Evolutionary conservation across 2,797 vertebrate genomes (phyloP).

Genomic region (Clarias platycephalus): DNA sequence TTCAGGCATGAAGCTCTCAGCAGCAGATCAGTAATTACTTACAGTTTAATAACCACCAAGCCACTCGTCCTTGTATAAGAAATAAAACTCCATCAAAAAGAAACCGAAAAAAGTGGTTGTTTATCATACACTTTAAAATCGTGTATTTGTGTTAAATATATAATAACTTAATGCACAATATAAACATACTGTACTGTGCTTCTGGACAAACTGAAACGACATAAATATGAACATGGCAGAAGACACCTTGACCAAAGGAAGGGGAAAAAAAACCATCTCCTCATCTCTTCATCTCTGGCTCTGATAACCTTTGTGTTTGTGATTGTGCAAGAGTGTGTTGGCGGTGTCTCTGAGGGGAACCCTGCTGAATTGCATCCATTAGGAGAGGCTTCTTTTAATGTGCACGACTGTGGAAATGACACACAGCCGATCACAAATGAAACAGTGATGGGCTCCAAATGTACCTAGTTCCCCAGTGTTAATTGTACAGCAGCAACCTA

Average conservation of each 20-base stretch:
- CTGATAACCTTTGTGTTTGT: conserved; percentile 72
- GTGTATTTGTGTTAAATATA: neutral
- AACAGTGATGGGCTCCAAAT: conserved; percentile 82
- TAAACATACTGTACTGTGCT: neutral
- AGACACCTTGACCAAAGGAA: conserved; percentile 84
- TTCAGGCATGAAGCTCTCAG: conserved; percentile 68
- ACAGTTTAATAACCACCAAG: conserved; percentile 67
- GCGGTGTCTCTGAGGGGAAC: conserved; percentile 78
- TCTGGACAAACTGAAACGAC: conserved; percentile 79
- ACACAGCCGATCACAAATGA: conserved; percentile 88
- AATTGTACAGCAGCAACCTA: conserved; percentile 92
- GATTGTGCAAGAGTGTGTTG: conserved; percentile 77
- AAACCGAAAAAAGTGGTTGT: conserved; percentile 15
- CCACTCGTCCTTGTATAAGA: neutral
- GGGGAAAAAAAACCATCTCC: conserved; percentile 59
- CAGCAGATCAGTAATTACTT: conserved; percentile 88
- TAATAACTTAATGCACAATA: neutral
- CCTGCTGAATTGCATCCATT: conserved; percentile 61
- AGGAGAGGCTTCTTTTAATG: conserved; percentile 70
- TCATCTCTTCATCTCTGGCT: conserved; percentile 74
- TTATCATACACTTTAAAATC: neutral
- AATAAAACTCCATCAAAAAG: neutral
- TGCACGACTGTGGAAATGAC: conserved; percentile 86
- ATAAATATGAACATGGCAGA: conserved; percentile 79
- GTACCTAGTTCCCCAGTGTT: conserved; percentile 82